phyloP scores from a whole-genome alignment of 2,797 vertebrate genomes.

The Florisuga fusca region DNA sequence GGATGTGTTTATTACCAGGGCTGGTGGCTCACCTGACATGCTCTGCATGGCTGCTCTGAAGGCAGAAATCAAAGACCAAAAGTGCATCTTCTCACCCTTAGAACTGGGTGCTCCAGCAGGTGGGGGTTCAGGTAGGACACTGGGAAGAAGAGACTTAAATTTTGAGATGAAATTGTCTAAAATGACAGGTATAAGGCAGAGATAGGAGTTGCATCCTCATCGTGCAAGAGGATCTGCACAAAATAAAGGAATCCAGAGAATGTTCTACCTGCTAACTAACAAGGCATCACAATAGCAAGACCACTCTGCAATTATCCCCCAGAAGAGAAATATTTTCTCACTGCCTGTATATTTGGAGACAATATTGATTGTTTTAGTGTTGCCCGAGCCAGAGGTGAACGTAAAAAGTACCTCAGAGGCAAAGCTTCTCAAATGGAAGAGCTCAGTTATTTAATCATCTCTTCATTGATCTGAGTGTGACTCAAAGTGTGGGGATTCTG shows the following conservation, averaged over 20 bases:
- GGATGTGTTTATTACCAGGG: too few relatives aligned
- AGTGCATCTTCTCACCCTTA: not conserved
- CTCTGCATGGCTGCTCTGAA: not conserved
- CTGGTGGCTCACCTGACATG: too few relatives aligned
- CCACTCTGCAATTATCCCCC: not conserved
- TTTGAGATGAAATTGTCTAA: not conserved
- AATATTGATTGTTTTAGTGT: slow-evolving; percentile 24
- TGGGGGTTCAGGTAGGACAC: not conserved
- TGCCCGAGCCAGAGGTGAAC: slow-evolving; percentile 33
- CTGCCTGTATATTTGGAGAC: not conserved
- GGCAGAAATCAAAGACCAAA: not conserved
- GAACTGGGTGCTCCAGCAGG: not conserved
- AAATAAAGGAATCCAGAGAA: not conserved
- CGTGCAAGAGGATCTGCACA: not conserved
- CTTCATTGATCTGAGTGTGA: slow-evolving; percentile 4
- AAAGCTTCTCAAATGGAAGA: not conserved
- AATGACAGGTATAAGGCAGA: not conserved
- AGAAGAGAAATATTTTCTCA: slow-evolving; percentile 22
- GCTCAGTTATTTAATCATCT: slow-evolving; percentile 39
- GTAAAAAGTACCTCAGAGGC: not conserved
- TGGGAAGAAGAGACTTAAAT: not conserved
- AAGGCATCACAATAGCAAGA: not conserved
- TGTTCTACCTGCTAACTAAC: not conserved
- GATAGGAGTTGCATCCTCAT: not conserved
- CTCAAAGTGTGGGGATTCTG: not conserved